Conservation (phyloP, 1,140 invertebrate species). For the Sycophila sp. region DNA sequence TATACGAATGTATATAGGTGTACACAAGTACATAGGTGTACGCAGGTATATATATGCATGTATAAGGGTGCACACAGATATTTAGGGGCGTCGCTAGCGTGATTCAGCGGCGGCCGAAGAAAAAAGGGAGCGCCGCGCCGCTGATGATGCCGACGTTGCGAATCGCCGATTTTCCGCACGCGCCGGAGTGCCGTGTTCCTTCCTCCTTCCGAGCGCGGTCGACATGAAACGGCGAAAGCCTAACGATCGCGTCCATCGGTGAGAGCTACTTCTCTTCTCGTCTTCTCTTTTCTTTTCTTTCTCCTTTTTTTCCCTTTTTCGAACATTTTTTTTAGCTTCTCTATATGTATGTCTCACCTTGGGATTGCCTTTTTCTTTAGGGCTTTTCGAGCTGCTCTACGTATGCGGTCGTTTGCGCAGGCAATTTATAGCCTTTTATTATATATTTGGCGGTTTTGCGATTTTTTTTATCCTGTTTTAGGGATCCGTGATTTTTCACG, state of each 20-base stretch:
- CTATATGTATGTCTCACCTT: too few species aligned
- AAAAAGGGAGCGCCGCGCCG: neutral
- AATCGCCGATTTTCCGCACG: slow-evolving; percentile 20
- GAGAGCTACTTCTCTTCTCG: neutral
- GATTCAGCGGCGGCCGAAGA: neutral
- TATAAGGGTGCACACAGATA: neutral
- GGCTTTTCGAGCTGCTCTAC: neutral
- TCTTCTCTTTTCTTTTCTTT: neutral
- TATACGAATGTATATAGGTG: too few species aligned
- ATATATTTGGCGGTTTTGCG: too few species aligned
- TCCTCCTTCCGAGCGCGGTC: neutral
- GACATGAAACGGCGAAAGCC: slow-evolving; percentile 21
- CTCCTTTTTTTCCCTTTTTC: neutral
- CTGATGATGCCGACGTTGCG: slow-evolving; percentile 3
- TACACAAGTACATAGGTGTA: neutral
- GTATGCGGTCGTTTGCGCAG: too few species aligned
- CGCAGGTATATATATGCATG: neutral
- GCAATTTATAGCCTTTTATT: too few species aligned
- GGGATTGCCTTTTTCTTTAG: neutral
- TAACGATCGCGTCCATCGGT: too few species aligned
- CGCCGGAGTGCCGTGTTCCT: too few species aligned
- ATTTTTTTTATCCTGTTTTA: too few species aligned
- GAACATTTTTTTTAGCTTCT: neutral
- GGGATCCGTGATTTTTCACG: too few species aligned
- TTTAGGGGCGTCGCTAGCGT: neutral